Base-by-base conservation (phyloP, 2,113 vertebrate genomes). In the Psilopsiagon aymara region DNA sequence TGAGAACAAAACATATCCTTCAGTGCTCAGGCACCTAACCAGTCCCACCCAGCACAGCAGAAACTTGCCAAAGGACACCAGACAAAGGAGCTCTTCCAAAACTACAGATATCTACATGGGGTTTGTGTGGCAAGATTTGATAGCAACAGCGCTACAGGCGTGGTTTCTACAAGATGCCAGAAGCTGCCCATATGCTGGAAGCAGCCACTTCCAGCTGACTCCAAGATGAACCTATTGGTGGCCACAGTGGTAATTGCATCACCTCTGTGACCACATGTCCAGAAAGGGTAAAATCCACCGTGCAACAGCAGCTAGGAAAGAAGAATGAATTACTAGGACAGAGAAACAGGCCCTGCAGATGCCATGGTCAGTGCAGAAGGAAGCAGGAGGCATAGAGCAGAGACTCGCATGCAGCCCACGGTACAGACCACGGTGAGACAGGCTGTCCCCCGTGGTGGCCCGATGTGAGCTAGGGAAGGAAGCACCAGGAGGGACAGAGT, bases 211-310 rank as follows among this genome's bases (percentile, higher is more conserved):
- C 55, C 53, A 77, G 35, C 24, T 0, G 3, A 6, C 13, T 51
- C 41, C 17, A 24, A 49, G 29, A 37, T 0, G 1, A 12, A 33
- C 3, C 6, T 2, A 17, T 20, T 0, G 0, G 62, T 43, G 41
- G 25, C 21, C 25, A 64, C 84, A 88, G 17, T 7, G 9, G 73
- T 5, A 35, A 0, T 18, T 14, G 28, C 27, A 66, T 21, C 1
- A 1, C 17, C 35, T 55, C 33, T 37, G 11, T 37, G 52, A 19
- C 25, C 51, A 23, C 23, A 2, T 24, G 18, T 52, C 41, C 51
- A 35, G 41, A 77, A 35, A 63, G n/a, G 13, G 39, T 49, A 53
- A 73, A 73, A 81, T 53, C 5, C 3, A 9, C 27, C n/a, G 21
- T 2, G 4, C 27, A 78, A 20, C 12, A 21, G 29, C 70, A 82